Evolutionary conservation across 2,888 invertebrate genomes (phyloP).

Genomic region (Argynnis bischoffii): DNA sequence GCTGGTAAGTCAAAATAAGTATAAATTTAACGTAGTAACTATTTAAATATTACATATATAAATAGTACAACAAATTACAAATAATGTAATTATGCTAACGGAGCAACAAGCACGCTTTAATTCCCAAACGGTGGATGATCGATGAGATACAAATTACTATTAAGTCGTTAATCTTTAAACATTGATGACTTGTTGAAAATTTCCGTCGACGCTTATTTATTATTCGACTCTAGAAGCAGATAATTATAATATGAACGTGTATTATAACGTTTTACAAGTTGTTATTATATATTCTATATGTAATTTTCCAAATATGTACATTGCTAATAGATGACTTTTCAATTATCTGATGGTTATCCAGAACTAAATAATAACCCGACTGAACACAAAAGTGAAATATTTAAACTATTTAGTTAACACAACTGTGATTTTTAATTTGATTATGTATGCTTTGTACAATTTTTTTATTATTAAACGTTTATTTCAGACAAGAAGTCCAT

Average conservation of each 20-base stretch:
- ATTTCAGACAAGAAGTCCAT: too few species aligned
- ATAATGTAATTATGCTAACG: slow-evolving; percentile 19
- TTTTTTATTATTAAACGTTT: too few species aligned
- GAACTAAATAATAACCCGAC: too few species aligned
- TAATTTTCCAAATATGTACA: too few species aligned
- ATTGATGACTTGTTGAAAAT: slow-evolving; percentile 21
- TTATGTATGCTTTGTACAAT: too few species aligned
- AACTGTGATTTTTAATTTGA: too few species aligned
- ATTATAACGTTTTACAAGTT: not conserved
- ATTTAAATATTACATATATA: not conserved
- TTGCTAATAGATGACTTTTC: too few species aligned
- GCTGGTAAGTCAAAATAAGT: too few species aligned
- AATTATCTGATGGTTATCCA: too few species aligned
- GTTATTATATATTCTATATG: too few species aligned
- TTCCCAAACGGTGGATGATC: slow-evolving; percentile 24
- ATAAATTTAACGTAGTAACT: not conserved
- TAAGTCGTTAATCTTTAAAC: slow-evolving; percentile 22
- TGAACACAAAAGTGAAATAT: too few species aligned
- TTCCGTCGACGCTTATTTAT: not conserved
- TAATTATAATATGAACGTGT: not conserved
- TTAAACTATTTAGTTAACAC: too few species aligned
- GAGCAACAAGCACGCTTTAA: slow-evolving; percentile 8
- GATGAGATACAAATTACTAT: slow-evolving; percentile 32
- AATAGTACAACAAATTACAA: not conserved
- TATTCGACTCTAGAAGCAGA: not conserved